These are phyloP conservation scores for Notolabrus celidotus DNA, from an alignment of 2,797 vertebrate genomes.

Conservation along the genomic window DNA sequence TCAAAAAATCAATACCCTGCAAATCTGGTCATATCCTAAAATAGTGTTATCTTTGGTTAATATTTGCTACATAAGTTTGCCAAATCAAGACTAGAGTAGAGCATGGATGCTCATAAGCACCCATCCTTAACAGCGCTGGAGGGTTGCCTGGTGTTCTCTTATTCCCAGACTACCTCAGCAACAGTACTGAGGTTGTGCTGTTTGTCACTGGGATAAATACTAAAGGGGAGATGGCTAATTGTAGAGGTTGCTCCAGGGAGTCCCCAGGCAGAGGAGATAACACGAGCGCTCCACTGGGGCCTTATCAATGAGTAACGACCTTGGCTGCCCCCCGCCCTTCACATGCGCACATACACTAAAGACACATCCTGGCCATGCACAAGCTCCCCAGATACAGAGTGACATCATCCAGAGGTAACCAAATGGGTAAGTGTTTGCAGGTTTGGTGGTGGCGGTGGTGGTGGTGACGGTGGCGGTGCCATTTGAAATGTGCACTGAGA, in stretches of 20 bases:
- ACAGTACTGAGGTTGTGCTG: slow-evolving; percentile 29
- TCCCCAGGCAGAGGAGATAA: slow-evolving; percentile 73
- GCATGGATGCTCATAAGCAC: slow-evolving; percentile 31
- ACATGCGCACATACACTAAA: slow-evolving; percentile 27
- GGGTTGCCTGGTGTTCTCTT: slow-evolving; percentile 17
- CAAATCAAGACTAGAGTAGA: too few relatives aligned
- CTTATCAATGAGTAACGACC: slow-evolving; percentile 80
- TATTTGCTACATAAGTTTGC: neutral
- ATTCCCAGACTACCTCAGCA: slow-evolving; percentile 35
- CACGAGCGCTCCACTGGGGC: slow-evolving; percentile 53
- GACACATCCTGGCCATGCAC: slow-evolving; percentile 15
- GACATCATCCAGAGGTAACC: slow-evolving; percentile 69
- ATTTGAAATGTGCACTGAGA: slow-evolving; percentile 55
- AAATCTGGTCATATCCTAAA: neutral
- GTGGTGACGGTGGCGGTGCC: slow-evolving; percentile 41
- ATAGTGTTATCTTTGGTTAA: neutral
- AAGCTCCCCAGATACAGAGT: slow-evolving; percentile 30
- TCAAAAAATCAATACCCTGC: too few relatives aligned
- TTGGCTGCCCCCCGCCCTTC: slow-evolving; percentile 53
- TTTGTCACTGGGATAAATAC: slow-evolving; percentile 65
- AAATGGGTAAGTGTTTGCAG: slow-evolving; percentile 58
- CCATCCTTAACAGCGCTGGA: slow-evolving; percentile 22
- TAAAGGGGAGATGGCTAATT: slow-evolving; percentile 69
- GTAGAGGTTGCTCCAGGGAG: slow-evolving; percentile 65
- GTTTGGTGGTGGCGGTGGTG: slow-evolving; percentile 48